Evolutionary conservation across 1,140 invertebrate genomes (phyloP), one percentile per base, ranked within the genome.

Genomic region (Papilio dardanus): DNA sequence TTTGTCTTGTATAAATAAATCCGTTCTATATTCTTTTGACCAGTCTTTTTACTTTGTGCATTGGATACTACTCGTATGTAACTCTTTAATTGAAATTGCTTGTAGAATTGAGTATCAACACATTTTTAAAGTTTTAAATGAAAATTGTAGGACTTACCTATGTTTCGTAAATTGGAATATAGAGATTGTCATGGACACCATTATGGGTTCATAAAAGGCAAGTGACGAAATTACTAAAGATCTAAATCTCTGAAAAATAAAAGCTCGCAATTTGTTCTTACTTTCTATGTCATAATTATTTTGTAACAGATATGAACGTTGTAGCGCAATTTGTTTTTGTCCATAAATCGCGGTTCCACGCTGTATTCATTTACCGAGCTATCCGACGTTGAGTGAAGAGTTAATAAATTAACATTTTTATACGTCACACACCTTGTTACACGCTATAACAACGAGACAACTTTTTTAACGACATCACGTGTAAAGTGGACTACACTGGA

Each of bases 1-100:
- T 37, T 68, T 68, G 66, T 68, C 66, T 68, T 68, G 16, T 68
- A 68, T 37, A 37, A 37, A 68, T 35, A 68, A 68, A 68, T 68
- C 33, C 66, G 66, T 5, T 37, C 54, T 58, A 58, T 58, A 14
- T 58, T 28, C 10, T 30, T 12, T 28, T 58, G 54, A 5, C 10
- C 21, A 14, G 21, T 58, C 42, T 62, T 62, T 28, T 30, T 62
- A 21, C 1, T 14, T n/a, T 28, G 4, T 21, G 58, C 10, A 12
- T 12, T 1, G 35, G 35, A 37, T 37, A n/a, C n/a, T n/a, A n/a
- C n/a, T n/a, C n/a, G n/a, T 37, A 37, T 12, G 35, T 37, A 37
- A 37, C 35, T 37, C 8, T 37, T 37, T 37, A 37, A 37, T 37
- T 12, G 0, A 37, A 37, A 37, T 37, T 8, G 0, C 0, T 10